phyloP scores from a whole-genome alignment of 2,888 invertebrate species.

The Drosophila monieri region DNA sequence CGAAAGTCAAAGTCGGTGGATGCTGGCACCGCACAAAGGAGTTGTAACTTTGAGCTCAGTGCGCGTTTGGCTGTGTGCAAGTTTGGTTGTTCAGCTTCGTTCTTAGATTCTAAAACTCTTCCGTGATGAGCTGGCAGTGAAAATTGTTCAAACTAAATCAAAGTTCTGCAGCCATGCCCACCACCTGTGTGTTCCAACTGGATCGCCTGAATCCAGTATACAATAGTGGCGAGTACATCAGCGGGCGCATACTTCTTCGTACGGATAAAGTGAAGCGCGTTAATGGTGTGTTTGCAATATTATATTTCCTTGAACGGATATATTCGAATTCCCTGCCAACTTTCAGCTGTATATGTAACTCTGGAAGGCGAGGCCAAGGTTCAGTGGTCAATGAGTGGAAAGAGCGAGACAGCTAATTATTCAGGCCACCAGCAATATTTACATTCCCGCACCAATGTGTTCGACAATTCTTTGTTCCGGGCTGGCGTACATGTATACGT shows the following conservation, averaged over 20 bases:
- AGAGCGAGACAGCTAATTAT: conserved; percentile 78
- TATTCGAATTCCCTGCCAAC: background rate
- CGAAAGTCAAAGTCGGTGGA: conserved; percentile 52
- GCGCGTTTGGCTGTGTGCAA: conserved; percentile 76
- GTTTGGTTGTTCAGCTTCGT: conserved; percentile 50
- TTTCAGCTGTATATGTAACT: conserved; percentile 78
- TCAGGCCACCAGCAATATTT: conserved; percentile 81
- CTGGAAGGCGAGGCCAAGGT: conserved; percentile 82
- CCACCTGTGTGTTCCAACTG: conserved; percentile 80
- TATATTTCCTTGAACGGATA: background rate
- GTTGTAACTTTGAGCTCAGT: conserved; percentile 50
- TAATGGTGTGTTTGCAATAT: conserved; percentile 65
- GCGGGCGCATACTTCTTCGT: conserved; percentile 76
- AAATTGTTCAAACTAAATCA: conserved; percentile 6
- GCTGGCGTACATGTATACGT: conserved; percentile 87
- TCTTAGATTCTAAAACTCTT: background rate
- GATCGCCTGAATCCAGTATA: conserved; percentile 79
- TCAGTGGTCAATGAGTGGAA: conserved; percentile 81
- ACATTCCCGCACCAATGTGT: conserved; percentile 77
- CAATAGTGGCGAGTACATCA: conserved; percentile 79
- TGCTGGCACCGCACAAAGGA: conserved; percentile 54
- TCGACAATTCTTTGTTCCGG: conserved; percentile 76
- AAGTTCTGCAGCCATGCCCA: conserved; percentile 69
- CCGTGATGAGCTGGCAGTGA: conserved; percentile 44
- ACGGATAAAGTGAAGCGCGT: conserved; percentile 80